phyloP scores from a whole-genome alignment of 2,797 vertebrate genomes.

The Parauchenoglanis punctatus region DNA sequence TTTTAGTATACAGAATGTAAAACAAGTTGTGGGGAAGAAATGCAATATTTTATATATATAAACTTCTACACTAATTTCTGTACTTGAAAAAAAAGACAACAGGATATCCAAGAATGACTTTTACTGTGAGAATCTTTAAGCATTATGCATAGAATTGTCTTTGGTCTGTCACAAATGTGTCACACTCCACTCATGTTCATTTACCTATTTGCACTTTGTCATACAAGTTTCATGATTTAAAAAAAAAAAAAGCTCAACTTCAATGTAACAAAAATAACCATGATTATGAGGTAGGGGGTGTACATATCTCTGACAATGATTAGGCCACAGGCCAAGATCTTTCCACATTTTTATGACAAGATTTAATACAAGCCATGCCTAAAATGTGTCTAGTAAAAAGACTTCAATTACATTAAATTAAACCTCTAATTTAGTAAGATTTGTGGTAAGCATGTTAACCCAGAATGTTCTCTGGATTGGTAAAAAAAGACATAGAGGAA shows the following conservation, averaged over 20 bases:
- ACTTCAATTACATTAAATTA: neutral
- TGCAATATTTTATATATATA: neutral
- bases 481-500: neutral
- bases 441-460: neutral
- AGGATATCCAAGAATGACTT: neutral
- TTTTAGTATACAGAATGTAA: constrained; percentile 10
- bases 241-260: neutral
- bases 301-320: neutral
- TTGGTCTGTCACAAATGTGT: constrained; percentile 40
- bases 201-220: neutral
- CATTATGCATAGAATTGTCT: constrained; percentile 54
- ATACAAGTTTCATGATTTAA: neutral
- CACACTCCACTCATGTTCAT: neutral
- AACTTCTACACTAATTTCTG: neutral
- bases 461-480: neutral
- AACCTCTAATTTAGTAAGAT: neutral
- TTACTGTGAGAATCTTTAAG: constrained; percentile 6
- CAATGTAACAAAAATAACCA: neutral
- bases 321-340: neutral
- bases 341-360: neutral
- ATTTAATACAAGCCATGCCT: neutral
- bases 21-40: neutral
- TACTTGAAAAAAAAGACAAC: neutral
- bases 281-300: constrained; percentile 2
- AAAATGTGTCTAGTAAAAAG: neutral